phyloP scores from a whole-genome alignment of 2,113 vertebrate genomes.

The Vidua macroura region DNA sequence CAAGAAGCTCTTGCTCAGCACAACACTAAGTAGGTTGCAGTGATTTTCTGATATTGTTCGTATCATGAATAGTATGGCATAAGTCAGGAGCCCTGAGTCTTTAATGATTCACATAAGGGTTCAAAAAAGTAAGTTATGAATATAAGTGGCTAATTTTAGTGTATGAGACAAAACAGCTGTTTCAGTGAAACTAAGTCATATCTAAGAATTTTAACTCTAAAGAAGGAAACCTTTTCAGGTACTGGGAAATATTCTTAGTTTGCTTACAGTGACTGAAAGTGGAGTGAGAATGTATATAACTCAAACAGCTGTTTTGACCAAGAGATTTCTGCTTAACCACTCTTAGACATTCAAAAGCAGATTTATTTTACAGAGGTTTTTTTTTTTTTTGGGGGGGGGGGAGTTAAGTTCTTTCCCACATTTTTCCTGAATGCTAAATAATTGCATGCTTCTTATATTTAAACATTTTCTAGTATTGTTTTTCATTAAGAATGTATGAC shows the following conservation, averaged over 20 bases:
- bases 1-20: neutral
- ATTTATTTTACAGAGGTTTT: neutral
- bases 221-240: neutral
- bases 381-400: accelerated
- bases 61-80: neutral
- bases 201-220: neutral
- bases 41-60: neutral
- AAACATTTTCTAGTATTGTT: neutral
- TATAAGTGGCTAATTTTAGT: neutral
- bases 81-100: neutral
- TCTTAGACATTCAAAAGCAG: neutral
- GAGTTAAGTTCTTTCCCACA: neutral
- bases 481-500: neutral
- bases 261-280: neutral
- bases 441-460: neutral
- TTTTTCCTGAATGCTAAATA: neutral
- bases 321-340: neutral
- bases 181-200: neutral
- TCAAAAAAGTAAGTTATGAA: neutral
- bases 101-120: neutral
- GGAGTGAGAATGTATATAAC: neutral
- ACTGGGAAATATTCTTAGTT: neutral
- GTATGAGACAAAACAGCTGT: neutral
- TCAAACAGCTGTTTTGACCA: neutral
- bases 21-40: neutral